Evolutionary conservation across 2,888 invertebrate species (phyloP).

Genomic region (Calliopum simillimum): DNA sequence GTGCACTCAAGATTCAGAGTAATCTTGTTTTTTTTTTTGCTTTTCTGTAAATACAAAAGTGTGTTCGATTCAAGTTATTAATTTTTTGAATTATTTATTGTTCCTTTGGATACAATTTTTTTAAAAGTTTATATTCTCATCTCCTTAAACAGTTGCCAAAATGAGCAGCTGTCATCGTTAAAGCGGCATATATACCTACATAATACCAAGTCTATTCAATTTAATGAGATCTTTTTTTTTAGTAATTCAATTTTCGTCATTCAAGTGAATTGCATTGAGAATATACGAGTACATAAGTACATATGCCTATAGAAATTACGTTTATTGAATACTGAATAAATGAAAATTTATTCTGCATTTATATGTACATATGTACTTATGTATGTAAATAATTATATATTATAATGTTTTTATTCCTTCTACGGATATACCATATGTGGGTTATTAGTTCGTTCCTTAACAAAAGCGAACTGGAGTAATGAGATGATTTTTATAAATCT

Average conservation of each 20-base stretch:
- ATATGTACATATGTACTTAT: too few relatives aligned
- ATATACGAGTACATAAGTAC: too few relatives aligned
- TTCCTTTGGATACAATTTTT: not conserved
- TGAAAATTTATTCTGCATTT: not conserved
- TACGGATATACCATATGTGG: too few relatives aligned
- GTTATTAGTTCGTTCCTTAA: too few relatives aligned
- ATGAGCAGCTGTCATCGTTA: conserved; percentile 1
- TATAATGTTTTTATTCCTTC: too few relatives aligned
- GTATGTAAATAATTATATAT: too few relatives aligned
- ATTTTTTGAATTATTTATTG: not conserved
- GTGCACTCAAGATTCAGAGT: conserved; percentile 11
- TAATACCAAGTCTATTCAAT: not conserved
- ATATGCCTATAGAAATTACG: not conserved
- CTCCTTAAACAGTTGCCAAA: conserved; percentile 4
- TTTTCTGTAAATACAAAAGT: not conserved
- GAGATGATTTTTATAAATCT: too few relatives aligned
- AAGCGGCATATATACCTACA: not conserved
- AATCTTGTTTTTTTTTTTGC: not conserved
- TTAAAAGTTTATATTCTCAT: not conserved
- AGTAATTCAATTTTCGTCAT: too few relatives aligned
- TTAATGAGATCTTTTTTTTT: not conserved
- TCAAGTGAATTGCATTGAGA: too few relatives aligned
- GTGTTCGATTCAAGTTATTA: not conserved
- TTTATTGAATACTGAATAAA: not conserved
- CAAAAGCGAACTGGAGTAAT: too few relatives aligned